Evolutionary conservation across 1,140 invertebrate genomes (phyloP), one percentile per base, ranked within the genome.

Genomic region (Protaetia brevitarsis): DNA sequence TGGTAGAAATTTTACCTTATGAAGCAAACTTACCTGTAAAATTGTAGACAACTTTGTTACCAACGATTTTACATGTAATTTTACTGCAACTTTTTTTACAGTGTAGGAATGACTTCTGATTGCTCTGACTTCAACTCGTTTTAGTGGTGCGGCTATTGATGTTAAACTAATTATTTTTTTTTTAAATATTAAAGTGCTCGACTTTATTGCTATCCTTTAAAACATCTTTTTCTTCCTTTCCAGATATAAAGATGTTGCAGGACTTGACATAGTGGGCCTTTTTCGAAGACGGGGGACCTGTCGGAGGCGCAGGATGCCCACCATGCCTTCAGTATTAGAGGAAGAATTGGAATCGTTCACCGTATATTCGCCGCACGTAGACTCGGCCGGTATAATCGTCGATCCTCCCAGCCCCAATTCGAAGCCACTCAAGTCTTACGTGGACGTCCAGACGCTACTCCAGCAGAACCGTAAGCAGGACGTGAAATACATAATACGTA

Each of bases 361-460:
- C 37, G 65, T 68, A 36, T 76, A 70, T 58, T 73, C 74, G 29
- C 51, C 71, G 11, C 65, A 73, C n/a, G 73, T 75, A 6, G 74
- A 76, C 66, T 60, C 71, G 7, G 71, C 66, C 63, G 73, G 73
- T 31, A 74, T 76, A 23, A 68, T 70, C 8, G 69, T 73, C n/a
- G 27, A 59, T 11, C 76, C 74, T 5, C 69, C 70, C 6, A 74
- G 74, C 61, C 74, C 74, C 37, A 79, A 82, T 80, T 87, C 85
- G 73, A 91, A 91, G 78, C 82, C 86, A 21, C 82, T 91, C 73
- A 92, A 91, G 79, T 88, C 85, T 56, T 89, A 87, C 79, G 83
- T 84, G 63, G 91, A 93, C 72, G 81, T 93, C 36, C 85, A 90
- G 76, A 80, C 83, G 62, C 79, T 59, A 16, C 31, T 34, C n/a